These are phyloP conservation scores for Pemphigus obesinymphae DNA, from an alignment of 1,140 invertebrate species.

Conservation along the genomic window DNA sequence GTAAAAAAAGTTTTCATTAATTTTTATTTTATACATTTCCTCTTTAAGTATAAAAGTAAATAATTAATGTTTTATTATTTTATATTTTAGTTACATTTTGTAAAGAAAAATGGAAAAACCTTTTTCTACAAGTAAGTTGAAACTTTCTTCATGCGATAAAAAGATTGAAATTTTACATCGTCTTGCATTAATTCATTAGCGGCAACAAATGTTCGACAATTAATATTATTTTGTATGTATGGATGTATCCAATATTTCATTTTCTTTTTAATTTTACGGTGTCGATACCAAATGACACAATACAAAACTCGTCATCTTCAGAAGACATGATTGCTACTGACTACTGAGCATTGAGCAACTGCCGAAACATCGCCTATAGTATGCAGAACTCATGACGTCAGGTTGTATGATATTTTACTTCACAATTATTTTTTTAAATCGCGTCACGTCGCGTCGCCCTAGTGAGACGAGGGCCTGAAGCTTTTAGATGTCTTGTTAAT, in stretches of 20 bases:
- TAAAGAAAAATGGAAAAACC: constrained; percentile 31
- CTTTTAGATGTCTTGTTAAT: not conserved
- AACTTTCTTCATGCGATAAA: constrained; percentile 17
- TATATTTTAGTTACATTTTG: constrained; percentile 21
- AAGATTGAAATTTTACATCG: not conserved
- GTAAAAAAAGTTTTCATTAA: not conserved
- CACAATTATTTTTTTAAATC: too few relatives aligned
- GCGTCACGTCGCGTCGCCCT: too few relatives aligned
- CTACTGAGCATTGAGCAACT: too few relatives aligned
- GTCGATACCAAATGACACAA: too few relatives aligned
- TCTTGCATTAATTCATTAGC: constrained; percentile 19
- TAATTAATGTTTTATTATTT: constrained; percentile 12
- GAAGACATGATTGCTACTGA: too few relatives aligned
- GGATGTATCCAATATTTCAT: too few relatives aligned
- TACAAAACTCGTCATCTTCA: too few relatives aligned
- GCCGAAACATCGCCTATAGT: too few relatives aligned
- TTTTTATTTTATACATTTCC: not conserved
- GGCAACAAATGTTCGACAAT: not conserved
- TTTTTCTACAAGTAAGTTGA: not conserved
- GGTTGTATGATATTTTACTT: too few relatives aligned
- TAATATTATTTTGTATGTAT: not conserved
- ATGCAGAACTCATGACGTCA: too few relatives aligned
- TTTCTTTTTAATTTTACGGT: too few relatives aligned
- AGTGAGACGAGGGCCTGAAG: too few relatives aligned
- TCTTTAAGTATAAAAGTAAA: not conserved